Evolutionary conservation across 2,797 vertebrate species (phyloP).

Genomic region (Rhinichthys osculus): DNA sequence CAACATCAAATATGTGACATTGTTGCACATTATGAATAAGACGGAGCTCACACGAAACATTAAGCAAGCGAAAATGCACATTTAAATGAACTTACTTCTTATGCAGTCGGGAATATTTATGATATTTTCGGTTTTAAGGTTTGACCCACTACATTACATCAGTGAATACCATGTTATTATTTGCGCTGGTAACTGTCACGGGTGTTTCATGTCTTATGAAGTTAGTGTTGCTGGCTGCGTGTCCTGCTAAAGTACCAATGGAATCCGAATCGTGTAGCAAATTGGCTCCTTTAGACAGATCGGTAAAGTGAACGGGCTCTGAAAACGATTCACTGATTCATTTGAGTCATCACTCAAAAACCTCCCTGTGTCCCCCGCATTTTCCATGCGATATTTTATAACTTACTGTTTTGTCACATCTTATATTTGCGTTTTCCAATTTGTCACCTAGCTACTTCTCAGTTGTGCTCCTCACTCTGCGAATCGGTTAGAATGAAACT

Average conservation of each 20-base stretch:
- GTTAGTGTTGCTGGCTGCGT: conserved; percentile 2
- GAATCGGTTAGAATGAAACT: not conserved
- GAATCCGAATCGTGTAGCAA: not conserved
- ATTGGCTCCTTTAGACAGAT: not conserved
- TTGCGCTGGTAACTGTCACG: not conserved
- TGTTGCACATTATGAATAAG: not conserved
- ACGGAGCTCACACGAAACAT: not conserved
- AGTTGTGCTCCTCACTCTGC: not conserved
- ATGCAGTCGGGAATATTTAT: not conserved
- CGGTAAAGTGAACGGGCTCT: not conserved
- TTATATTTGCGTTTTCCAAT: not conserved
- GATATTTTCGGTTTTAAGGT: not conserved
- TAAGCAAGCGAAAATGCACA: not conserved
- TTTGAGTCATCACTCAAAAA: too few relatives aligned
- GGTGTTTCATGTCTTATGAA: not conserved
- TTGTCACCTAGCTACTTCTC: not conserved
- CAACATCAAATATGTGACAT: not conserved
- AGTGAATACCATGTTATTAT: not conserved
- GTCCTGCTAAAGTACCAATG: not conserved
- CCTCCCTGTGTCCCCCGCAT: not conserved
- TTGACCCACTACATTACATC: not conserved
- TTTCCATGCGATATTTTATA: not conserved
- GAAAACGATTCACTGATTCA: conserved; percentile 12
- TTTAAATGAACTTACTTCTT: conserved; percentile 11
- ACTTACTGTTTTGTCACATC: not conserved